These are phyloP conservation scores for Pseudomyrmex concolor DNA, from an alignment of 1,140 invertebrate genomes.

Conservation along the genomic window DNA sequence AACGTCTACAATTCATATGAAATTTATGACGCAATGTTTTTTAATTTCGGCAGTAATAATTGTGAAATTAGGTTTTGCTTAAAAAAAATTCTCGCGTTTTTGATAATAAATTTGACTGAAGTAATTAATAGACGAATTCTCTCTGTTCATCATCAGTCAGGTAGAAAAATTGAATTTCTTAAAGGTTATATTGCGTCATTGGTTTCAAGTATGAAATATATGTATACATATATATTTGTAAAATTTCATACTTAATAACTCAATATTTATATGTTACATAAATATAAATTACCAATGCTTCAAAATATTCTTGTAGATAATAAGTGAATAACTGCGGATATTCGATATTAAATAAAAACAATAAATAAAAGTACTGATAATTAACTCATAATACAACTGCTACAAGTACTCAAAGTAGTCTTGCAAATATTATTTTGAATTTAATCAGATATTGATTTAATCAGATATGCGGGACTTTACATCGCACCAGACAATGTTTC, in stretches of 20 bases:
- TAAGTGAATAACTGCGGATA: not conserved
- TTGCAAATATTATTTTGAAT: not conserved
- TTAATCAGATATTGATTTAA: constrained; percentile 1
- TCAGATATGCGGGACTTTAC: constrained; percentile 1
- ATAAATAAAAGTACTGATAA: constrained; percentile 19
- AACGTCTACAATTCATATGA: not conserved
- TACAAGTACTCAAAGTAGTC: constrained; percentile 26
- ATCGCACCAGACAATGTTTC: constrained; percentile 6
- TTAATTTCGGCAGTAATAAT: constrained; percentile 15
- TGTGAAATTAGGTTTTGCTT: not conserved
- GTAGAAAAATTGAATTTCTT: not conserved
- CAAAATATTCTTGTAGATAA: not conserved
- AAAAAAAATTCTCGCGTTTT: not conserved
- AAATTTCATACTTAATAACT: no score
- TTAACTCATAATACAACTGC: not conserved
- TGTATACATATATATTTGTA: no score
- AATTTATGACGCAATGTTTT: constrained; percentile 14
- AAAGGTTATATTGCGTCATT: not conserved
- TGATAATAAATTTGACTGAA: not conserved
- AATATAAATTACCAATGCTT: not conserved
- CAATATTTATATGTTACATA: not conserved
- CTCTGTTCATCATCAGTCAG: not conserved
- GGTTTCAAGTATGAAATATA: not conserved
- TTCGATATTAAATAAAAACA: not conserved
- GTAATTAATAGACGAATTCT: not conserved